Base-by-base conservation (phyloP, 2,888 invertebrate genomes). In the Choreutis nemorana region DNA sequence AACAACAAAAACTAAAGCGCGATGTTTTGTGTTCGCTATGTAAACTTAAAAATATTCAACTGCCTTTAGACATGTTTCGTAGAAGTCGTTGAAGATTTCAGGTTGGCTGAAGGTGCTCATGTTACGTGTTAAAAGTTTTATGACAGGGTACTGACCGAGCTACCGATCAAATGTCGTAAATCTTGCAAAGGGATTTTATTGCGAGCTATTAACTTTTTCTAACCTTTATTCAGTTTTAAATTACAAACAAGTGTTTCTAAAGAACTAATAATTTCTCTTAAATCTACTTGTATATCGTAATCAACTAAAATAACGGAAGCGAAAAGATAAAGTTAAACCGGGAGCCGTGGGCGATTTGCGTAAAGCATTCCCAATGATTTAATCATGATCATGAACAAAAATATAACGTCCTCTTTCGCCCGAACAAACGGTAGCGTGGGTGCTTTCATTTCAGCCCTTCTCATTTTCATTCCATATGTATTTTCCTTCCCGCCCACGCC, bases 121-220 rank as follows among this genome's bases (percentile, higher is more conserved):
- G 29, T 30, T 37, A 41, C 28, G 43, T 44, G 41, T 42, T 50
- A 41, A 42, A 47, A 54, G 46, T 51, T 58, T 60, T 49, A 49
- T 47, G 48, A 39, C 46, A 48, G 63, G 54, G 50, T 51, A 61
- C 39, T 57, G 63, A 61, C 58, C 55, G 40, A 37, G 52, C 55
- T 50, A 53, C 56, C 48, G 56, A 50, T 48, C 48, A 45, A 43
- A 44, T 43, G 45, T 53, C 58, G 57, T 63, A 62, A 66, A 66
- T 63, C 64, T 54, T 16, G 37, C 28, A 43, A 50, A 48, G 42
- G 47, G 49, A 36, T 44, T 41, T 45, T 39, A 42, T 46, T 47
- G 40, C 40, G 39, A 36, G 33, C 45, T 49, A 51, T 55, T 55
- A 50, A 45, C 50, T 42, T 51, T 59, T 58, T 59, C 56, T 55